Evolutionary conservation across 2,888 invertebrate genomes (phyloP).

Genomic region (Phyllotreta cruciferae): DNA sequence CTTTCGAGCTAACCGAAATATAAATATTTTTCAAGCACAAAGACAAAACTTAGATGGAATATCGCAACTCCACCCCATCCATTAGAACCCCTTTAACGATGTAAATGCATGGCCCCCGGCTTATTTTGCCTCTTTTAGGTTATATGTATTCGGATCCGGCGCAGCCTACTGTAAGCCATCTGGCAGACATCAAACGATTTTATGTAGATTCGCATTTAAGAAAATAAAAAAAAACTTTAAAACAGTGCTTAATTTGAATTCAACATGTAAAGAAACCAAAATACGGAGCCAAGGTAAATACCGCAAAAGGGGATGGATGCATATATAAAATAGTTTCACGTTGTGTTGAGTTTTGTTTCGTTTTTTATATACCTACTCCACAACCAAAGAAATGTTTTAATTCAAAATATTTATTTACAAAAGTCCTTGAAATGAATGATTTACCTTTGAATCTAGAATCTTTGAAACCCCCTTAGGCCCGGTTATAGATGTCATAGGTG

Average conservation of each 20-base stretch:
- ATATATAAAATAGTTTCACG: conserved; percentile 33
- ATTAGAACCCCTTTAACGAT: conserved; percentile 56
- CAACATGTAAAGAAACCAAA: conserved; percentile 55
- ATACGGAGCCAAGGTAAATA: conserved; percentile 45
- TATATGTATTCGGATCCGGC: conserved; percentile 49
- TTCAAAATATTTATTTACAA: too few relatives aligned
- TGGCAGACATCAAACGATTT: conserved; percentile 59
- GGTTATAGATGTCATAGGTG: too few relatives aligned
- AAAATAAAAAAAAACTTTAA: conserved; percentile 61
- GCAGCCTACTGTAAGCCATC: conserved; percentile 56
- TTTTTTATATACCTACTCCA: too few relatives aligned
- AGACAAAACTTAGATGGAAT: conserved; percentile 59
- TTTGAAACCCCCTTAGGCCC: too few relatives aligned
- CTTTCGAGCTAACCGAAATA: conserved; percentile 50
- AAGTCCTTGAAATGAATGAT: too few relatives aligned
- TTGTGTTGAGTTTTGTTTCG: conserved; percentile 23
- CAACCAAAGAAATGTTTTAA: too few relatives aligned
- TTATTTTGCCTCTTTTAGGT: conserved; percentile 49
- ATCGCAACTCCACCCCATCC: conserved; percentile 55
- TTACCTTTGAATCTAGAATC: too few relatives aligned
- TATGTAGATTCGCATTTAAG: conserved; percentile 59
- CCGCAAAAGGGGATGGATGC: conserved; percentile 32
- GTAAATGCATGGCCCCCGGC: conserved; percentile 58
- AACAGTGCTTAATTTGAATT: conserved; percentile 58
- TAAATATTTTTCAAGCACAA: conserved; percentile 60